phyloP scores from a whole-genome alignment of 2,113 vertebrate species.

The Hyaena hyaena region DNA sequence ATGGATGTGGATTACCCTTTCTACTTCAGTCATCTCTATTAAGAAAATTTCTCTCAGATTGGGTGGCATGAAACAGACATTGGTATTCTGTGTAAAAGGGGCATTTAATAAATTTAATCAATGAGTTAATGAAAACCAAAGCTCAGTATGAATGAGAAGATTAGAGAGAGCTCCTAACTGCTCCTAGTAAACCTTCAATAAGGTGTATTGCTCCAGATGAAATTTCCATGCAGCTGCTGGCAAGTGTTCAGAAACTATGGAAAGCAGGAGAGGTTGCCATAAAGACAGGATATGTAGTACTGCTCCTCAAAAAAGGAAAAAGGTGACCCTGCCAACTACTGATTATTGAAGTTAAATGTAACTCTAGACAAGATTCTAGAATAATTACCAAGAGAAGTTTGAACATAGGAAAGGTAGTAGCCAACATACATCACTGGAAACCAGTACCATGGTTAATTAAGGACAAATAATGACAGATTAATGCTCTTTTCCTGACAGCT shows the following conservation, averaged over 20 bases:
- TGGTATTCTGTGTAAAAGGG: neutral
- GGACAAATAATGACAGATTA: neutral
- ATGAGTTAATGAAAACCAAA: slow-evolving; percentile 43
- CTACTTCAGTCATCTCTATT: neutral
- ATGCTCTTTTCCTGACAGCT: neutral
- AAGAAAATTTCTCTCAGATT: neutral
- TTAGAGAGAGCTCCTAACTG: neutral
- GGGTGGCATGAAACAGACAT: neutral
- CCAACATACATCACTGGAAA: neutral
- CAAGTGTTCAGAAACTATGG: neutral
- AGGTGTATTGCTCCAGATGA: neutral
- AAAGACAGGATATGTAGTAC: neutral
- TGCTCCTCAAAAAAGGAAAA: neutral
- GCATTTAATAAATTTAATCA: slow-evolving; percentile 29
- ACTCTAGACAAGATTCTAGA: slow-evolving; percentile 17
- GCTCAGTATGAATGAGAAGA: slow-evolving; percentile 13
- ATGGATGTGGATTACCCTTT: neutral
- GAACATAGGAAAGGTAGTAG: neutral
- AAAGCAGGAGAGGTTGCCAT: neutral
- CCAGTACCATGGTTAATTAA: neutral
- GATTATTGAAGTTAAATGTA: neutral
- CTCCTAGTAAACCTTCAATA: neutral
- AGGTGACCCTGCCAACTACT: neutral
- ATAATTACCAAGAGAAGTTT: neutral
- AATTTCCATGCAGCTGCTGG: neutral